Evolutionary conservation across 2,888 invertebrate species (phyloP), one percentile per base, ranked within the genome.

Genomic region (Gryllus longicercus): DNA sequence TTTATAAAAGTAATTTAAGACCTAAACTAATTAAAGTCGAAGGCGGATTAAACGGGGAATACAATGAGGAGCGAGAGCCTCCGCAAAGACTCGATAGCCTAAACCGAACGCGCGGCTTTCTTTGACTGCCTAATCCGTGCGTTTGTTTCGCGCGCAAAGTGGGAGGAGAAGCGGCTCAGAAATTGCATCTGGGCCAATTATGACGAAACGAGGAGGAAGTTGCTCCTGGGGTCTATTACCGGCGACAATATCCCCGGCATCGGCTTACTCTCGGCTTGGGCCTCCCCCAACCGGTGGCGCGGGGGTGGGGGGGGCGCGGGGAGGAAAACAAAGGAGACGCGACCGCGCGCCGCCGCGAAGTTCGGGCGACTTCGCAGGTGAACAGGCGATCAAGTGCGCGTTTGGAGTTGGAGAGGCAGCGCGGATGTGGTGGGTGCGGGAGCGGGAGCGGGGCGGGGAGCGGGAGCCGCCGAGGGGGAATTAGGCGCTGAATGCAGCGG

Each of bases 121-220:
- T 63, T 63, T 63, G 63, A 63, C 63, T 63, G 63, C 63, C 63
- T 63, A 63, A 63, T 63, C 63, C n/a, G 63, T n/a, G 16, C 63
- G 63, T 63, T 63, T 63, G 63, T 63, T 63, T 63, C n/a, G 16
- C 16, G 63, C 12, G n/a, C 63, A 8, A n/a, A n/a, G 63, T 11
- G 11, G 63, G 63, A 63, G 63, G 63, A 63, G 63, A 4, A 11
- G n/a, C 63, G 38, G 38, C 11, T 63, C 63, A 63, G 63, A 63
- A 63, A 63, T 63, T 63, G 63, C 63, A 16, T 63, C 16, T 8
- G 63, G 16, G 63, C 63, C 63, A 63, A 63, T 63, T 63, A 63
- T 63, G 63, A 63, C 63, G 63, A 63, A 63, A 63, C 63, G 63
- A n/a, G n/a, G 63, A 14, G 63, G n/a, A 63, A 14, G 14, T 63